A percentile compares a stretch with the other conserved stretches of the same genome.
These are phyloP conservation scores for Festucalex cinctus DNA, from an alignment of 2,113 vertebrate genomes.

Conservation along the genomic window DNA sequence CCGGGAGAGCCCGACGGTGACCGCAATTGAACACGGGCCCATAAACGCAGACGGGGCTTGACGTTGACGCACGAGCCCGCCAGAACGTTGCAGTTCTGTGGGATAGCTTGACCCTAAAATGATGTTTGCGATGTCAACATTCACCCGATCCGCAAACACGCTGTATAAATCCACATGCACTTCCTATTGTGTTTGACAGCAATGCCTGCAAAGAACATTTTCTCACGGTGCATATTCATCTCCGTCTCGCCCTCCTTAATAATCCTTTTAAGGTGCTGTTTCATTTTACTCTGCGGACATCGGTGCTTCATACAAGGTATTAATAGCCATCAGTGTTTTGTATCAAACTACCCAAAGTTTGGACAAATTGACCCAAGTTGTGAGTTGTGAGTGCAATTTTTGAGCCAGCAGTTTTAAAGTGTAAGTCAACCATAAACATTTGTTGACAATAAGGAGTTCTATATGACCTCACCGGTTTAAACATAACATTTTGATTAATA, in stretches of 20 bases:
- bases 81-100: constrained; percentile 17
- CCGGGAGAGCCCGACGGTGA: constrained; percentile 42
- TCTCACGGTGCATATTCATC: not conserved
- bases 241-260: not conserved
- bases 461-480: too few species aligned
- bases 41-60: constrained; percentile 44
- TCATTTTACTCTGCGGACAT: too few species aligned
- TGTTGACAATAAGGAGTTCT: too few species aligned
- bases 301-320: too few species aligned
- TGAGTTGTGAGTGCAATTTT: too few species aligned
- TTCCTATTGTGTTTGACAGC: constrained; percentile 1
- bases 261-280: not conserved
- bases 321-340: too few species aligned
- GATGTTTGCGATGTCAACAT: not conserved
- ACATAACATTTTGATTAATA: too few species aligned
- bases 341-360: too few species aligned
- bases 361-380: too few species aligned
- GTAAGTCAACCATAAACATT: too few species aligned
- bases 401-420: too few species aligned
- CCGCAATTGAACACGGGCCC: constrained; percentile 51
- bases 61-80: constrained; percentile 12
- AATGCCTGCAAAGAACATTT: constrained; percentile 20
- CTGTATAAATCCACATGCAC: not conserved
- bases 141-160: not conserved
- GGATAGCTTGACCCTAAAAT: constrained; percentile 10